These are phyloP conservation scores for Embidobia sp. DNA, from an alignment of 2,888 invertebrate species.

Conservation along the genomic window DNA sequence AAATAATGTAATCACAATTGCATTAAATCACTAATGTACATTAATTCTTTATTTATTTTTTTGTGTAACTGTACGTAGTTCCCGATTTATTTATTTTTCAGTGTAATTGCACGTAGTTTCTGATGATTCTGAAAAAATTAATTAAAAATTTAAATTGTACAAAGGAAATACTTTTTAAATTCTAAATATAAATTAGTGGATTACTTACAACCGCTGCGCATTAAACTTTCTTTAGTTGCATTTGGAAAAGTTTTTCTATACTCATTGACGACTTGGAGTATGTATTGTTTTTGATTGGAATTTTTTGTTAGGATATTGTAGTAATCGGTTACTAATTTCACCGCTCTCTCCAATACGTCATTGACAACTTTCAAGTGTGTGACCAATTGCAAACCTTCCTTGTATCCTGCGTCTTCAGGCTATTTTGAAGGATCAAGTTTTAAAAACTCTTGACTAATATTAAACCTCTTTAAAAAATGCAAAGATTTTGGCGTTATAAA, in stretches of 20 bases:
- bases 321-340: conserved; percentile 3
- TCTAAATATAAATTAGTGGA: conserved; percentile 3
- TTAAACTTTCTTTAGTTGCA: conserved; percentile 9
- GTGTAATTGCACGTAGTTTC: too few relatives aligned
- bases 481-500: conserved; percentile 4
- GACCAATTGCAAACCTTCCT: conserved; percentile 7
- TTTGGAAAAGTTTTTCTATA: conserved; percentile 3
- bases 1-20: too few relatives aligned
- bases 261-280: conserved; percentile 13
- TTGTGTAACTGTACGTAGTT: too few relatives aligned
- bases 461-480: conserved; percentile 12
- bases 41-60: too few relatives aligned
- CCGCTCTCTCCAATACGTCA: conserved; percentile 9
- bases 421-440: conserved; percentile 4
- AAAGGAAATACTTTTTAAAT: background rate
- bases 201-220: background rate
- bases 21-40: too few relatives aligned
- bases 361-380: conserved; percentile 6
- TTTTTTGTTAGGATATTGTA: conserved; percentile 16
- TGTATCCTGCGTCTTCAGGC: background rate
- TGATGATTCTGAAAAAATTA: conserved; percentile 2
- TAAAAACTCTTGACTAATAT: conserved; percentile 9
- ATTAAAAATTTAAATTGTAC: background rate
- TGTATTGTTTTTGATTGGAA: conserved; percentile 2
- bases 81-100: too few relatives aligned